Conservation (phyloP, 2,113 vertebrate species). For the Pterocles gutturalis region DNA sequence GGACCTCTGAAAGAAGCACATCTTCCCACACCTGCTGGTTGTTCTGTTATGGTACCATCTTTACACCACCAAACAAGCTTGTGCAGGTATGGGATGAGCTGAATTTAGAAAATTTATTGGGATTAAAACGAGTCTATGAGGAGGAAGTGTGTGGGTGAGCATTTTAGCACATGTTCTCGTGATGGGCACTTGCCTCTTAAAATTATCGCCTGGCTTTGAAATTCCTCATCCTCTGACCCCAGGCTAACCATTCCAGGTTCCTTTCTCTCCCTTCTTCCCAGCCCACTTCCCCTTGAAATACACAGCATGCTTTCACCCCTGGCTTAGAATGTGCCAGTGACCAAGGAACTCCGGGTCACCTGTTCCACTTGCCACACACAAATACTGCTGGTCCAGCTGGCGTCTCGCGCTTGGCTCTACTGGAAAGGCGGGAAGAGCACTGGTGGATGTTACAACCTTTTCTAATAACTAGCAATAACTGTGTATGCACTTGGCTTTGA, state of each 20-base stretch:
- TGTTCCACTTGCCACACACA: rapidly evolving
- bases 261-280: neutral
- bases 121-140: neutral
- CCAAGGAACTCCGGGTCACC: neutral
- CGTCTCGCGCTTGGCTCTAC: neutral
- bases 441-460: neutral
- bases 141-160: neutral
- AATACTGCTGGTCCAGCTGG: neutral
- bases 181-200: neutral
- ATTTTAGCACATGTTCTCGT: rapidly evolving
- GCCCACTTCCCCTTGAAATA: neutral
- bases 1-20: neutral
- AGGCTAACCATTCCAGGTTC: neutral
- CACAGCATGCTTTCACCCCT: neutral
- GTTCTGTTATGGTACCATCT: neutral
- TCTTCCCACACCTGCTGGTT: neutral
- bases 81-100: neutral
- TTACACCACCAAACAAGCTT: neutral
- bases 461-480: neutral
- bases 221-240: neutral
- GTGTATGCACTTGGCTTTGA: neutral
- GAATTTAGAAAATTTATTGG: neutral
- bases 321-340: neutral
- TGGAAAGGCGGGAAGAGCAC: neutral
- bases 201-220: neutral